Evolutionary conservation across 1,140 invertebrate species (phyloP).

Genomic region (Hypothenemus hampei): DNA sequence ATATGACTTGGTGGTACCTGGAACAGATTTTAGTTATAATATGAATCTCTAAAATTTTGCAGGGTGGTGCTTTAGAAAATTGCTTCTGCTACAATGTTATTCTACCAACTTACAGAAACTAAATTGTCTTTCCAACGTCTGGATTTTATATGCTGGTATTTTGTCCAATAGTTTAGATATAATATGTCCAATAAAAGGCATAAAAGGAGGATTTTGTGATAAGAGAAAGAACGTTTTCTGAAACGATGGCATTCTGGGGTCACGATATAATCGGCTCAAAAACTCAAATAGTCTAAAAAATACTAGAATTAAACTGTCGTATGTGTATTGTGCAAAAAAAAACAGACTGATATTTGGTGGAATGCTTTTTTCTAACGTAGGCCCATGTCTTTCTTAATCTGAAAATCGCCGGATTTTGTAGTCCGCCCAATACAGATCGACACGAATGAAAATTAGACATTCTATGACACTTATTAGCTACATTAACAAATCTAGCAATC

Average conservation of each 20-base stretch:
- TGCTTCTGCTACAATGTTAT: not conserved
- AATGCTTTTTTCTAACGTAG: slow-evolving; percentile 49
- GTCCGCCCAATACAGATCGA: slow-evolving; percentile 49
- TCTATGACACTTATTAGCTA: slow-evolving; percentile 50
- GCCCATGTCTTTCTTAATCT: slow-evolving; percentile 50
- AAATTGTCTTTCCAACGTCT: slow-evolving; percentile 21
- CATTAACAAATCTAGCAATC: slow-evolving; percentile 51
- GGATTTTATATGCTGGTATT: slow-evolving; percentile 30
- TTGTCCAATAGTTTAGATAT: slow-evolving; percentile 43
- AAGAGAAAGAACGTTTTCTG: slow-evolving; percentile 43
- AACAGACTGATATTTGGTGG: slow-evolving; percentile 50
- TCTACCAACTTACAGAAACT: slow-evolving; percentile 15
- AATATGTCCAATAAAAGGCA: slow-evolving; percentile 51
- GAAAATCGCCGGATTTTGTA: slow-evolving; percentile 52
- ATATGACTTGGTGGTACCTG: slow-evolving; percentile 16
- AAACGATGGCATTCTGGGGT: slow-evolving; percentile 41
- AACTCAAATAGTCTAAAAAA: slow-evolving; percentile 43
- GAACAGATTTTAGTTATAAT: slow-evolving; percentile 1
- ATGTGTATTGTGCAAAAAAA: slow-evolving; percentile 3
- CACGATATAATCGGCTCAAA: slow-evolving; percentile 47
- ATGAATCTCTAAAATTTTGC: not conserved
- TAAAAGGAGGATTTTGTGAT: slow-evolving; percentile 39
- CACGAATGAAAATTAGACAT: slow-evolving; percentile 54
- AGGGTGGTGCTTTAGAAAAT: too few relatives aligned
- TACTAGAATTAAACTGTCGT: slow-evolving; percentile 16